Base-by-base conservation (phyloP, 2,113 vertebrate species). In the Mirounga angustirostris region DNA sequence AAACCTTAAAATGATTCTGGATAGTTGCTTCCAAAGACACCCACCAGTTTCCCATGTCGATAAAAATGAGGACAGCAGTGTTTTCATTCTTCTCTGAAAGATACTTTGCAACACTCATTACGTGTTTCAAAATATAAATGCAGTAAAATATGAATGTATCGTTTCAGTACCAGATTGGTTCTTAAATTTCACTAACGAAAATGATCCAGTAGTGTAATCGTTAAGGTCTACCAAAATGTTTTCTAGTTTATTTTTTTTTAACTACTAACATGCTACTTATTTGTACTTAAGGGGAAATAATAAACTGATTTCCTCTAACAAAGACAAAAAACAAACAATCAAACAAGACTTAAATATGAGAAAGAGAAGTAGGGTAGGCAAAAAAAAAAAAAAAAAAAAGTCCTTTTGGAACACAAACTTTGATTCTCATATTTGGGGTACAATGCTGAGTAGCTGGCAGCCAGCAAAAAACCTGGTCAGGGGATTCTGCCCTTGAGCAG, bases 111-210 rank as follows among this genome's bases (percentile, higher is more conserved):
- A 26, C 40, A 26, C 8, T 80, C 40, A 13, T 8, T 24, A 26
- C 74, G 46, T 52, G 26, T 95, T 78, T 40, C 50, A 56, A 83
- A 92, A 63, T 15, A 67, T 36, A 63, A 85, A 36, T 65, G 28
- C 50, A n/a, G 85, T 97, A 73, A 85, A 71, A 85, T 78, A 76
- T 12, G 14, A 86, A 93, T 22, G 22, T 58, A 9, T 92, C 43
- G 33, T 86, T 86, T 76, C 46, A n/a, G 58, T n/a, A 63, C 80
- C 40, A 96, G 36, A 65, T 11, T 28, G 30, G 46, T 67, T 74
- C 59, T 86, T 93, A n/a, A 81, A 79, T 79, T 73, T 93, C 78
- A 33, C n/a, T 81, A 73, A 65, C 14, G 11, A 96, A 92, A 86
- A 71, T 67, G 26, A 46, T 18, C 79, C 21, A 33, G 24, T 28